Evolutionary conservation across 2,113 vertebrate species (phyloP).

Genomic region (Burhinus bistriatus): DNA sequence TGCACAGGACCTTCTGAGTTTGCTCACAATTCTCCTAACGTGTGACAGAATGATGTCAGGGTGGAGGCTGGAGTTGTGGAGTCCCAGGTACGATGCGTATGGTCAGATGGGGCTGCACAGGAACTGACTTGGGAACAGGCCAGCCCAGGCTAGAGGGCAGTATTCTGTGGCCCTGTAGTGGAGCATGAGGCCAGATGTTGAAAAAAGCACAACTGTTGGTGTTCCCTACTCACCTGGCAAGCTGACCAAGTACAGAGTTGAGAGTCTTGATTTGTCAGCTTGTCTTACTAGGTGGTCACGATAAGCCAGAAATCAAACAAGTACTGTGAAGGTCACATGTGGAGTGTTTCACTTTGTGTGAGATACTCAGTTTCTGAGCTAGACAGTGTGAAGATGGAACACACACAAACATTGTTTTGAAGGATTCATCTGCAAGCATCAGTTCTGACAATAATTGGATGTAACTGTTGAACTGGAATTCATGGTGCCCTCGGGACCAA

Average conservation of each 20-base stretch:
- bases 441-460: not conserved
- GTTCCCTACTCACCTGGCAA: not conserved
- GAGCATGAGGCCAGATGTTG: not conserved
- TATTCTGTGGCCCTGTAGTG: accelerated
- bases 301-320: not conserved
- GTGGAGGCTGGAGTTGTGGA: not conserved
- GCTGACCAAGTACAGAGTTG: not conserved
- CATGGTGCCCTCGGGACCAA: accelerated
- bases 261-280: not conserved
- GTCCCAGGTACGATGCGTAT: too few species aligned
- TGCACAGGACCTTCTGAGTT: not conserved
- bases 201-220: not conserved
- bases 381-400: not conserved
- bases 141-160: not conserved
- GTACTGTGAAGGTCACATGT: not conserved
- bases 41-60: not conserved
- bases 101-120: not conserved
- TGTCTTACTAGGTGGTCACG: not conserved
- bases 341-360: not conserved
- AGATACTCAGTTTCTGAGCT: not conserved
- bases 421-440: not conserved
- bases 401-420: not conserved
- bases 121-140: not conserved
- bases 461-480: not conserved
- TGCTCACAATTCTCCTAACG: not conserved